phyloP scores from a whole-genome alignment of 2,888 invertebrate species.

The Gymnosoma rotundatum region DNA sequence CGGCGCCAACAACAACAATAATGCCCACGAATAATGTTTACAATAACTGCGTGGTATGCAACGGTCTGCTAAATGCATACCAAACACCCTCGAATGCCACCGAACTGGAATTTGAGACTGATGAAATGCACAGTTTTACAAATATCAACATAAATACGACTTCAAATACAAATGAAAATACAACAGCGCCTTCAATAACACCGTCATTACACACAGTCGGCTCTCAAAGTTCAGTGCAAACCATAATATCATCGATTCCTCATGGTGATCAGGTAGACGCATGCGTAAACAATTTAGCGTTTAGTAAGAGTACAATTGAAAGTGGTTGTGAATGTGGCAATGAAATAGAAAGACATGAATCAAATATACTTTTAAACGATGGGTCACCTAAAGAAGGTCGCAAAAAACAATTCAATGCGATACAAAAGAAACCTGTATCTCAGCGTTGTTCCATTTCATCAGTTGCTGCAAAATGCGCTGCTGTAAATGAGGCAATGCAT shows the following conservation, averaged over 20 bases:
- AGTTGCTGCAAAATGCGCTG: slow-evolving; percentile 78
- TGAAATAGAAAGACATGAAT: slow-evolving; percentile 15
- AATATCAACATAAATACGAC: slow-evolving; percentile 49
- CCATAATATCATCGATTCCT: slow-evolving; percentile 76
- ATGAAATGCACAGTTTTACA: slow-evolving; percentile 77
- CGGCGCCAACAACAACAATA: slow-evolving; percentile 72
- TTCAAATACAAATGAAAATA: neutral
- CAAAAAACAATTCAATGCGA: slow-evolving; percentile 70
- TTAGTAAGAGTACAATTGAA: slow-evolving; percentile 17
- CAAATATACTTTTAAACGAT: slow-evolving; percentile 5
- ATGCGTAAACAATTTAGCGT: neutral
- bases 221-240: slow-evolving; percentile 78
- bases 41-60: slow-evolving; percentile 84
- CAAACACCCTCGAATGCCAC: slow-evolving; percentile 92
- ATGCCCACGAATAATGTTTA: slow-evolving; percentile 73
- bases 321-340: neutral
- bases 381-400: slow-evolving; percentile 47
- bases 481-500: slow-evolving; percentile 76
- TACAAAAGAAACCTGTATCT: slow-evolving; percentile 75
- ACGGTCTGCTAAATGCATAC: slow-evolving; percentile 83
- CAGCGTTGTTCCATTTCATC: slow-evolving; percentile 77
- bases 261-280: slow-evolving; percentile 67
- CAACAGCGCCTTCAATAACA: slow-evolving; percentile 44
- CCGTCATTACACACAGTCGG: slow-evolving; percentile 73
- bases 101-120: slow-evolving; percentile 85